phyloP scores from a whole-genome alignment of 2,113 vertebrate species.

The Zonotrichia leucophrys region DNA sequence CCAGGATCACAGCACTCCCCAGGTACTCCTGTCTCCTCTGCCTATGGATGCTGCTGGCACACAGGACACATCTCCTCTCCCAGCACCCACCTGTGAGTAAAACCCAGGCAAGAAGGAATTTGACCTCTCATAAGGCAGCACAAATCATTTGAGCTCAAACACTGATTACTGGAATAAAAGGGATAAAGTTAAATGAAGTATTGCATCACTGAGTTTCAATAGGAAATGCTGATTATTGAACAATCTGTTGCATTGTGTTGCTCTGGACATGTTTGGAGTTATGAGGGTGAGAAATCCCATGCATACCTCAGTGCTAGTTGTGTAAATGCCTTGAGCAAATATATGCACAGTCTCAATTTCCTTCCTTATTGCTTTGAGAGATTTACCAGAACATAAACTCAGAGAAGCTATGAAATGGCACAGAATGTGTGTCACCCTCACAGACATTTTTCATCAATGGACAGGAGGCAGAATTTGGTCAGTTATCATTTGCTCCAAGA shows the following conservation, averaged over 20 bases:
- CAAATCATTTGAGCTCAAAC: background rate
- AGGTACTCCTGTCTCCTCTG: background rate
- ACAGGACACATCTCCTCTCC: background rate
- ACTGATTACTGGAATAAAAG: background rate
- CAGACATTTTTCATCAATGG: background rate
- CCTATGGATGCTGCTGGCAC: background rate
- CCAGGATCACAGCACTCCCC: background rate
- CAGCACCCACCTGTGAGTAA: background rate
- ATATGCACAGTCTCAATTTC: background rate
- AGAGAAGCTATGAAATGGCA: background rate
- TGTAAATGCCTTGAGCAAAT: background rate
- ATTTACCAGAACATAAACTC: background rate
- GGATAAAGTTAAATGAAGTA: background rate
- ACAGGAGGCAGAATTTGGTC: background rate
- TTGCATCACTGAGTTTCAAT: background rate
- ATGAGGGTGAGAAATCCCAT: background rate
- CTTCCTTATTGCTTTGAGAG: background rate
- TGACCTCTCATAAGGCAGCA: background rate
- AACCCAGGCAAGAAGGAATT: background rate
- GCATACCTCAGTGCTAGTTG: background rate
- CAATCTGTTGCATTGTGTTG: background rate
- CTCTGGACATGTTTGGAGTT: background rate
- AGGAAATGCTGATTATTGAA: background rate
- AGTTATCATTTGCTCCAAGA: background rate
- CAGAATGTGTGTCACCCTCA: background rate